phyloP scores from a whole-genome alignment of 2,797 vertebrate genomes.

The Neosilurus mollespiculum region DNA sequence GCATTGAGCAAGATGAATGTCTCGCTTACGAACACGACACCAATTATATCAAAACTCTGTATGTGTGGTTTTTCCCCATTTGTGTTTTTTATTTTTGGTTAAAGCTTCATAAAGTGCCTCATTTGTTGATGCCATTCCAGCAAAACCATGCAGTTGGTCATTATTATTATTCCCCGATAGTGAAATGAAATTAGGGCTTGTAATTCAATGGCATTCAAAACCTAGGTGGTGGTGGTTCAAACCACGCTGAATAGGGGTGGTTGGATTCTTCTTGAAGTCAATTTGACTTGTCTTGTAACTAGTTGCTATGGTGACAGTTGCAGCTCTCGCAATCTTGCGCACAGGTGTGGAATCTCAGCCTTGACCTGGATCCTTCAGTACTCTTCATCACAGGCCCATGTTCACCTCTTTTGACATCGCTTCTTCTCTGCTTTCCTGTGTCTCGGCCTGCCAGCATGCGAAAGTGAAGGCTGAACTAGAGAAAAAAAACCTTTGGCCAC shows the following conservation, averaged over 20 bases:
- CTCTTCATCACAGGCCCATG: slow-evolving; percentile 23
- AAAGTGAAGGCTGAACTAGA: not conserved
- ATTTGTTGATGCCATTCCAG: slow-evolving; percentile 19
- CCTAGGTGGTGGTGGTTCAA: not conserved
- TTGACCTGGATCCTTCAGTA: slow-evolving; percentile 37
- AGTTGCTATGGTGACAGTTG: slow-evolving; percentile 54
- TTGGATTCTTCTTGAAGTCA: not conserved
- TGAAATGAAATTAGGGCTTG: not conserved
- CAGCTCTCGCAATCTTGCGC: slow-evolving; percentile 13
- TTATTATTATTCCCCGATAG: not conserved
- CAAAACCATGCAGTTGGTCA: not conserved
- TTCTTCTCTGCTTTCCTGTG: not conserved
- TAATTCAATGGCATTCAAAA: slow-evolving; percentile 25
- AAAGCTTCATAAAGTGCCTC: slow-evolving; percentile 11
- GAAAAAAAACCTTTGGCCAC: not conserved
- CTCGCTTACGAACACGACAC: not conserved
- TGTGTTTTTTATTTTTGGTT: not conserved
- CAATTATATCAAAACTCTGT: slow-evolving; percentile 20
- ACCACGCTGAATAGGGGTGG: not conserved
- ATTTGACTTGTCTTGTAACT: slow-evolving; percentile 23
- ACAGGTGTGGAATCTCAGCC: slow-evolving; percentile 46
- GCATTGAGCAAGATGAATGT: slow-evolving; percentile 27
- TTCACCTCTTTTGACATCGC: slow-evolving; percentile 5
- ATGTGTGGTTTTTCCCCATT: not conserved
- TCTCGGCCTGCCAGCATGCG: not conserved